These are phyloP conservation scores for Popillia japonica DNA, from an alignment of 1,140 invertebrate species.

Conservation along the genomic window DNA sequence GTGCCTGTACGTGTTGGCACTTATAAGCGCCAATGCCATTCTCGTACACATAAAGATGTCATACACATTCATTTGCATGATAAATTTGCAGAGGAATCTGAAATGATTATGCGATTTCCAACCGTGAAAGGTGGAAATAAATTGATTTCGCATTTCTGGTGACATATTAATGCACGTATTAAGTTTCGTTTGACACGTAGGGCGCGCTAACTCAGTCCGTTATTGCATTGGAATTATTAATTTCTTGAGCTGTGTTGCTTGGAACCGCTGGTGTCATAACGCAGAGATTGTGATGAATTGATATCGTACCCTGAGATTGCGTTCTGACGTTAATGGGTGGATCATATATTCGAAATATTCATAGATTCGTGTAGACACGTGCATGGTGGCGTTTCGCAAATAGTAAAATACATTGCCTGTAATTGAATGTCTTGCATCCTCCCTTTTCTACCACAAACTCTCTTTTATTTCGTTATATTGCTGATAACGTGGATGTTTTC, in stretches of 20 bases:
- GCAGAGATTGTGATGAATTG: conserved; percentile 48
- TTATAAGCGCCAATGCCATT: not conserved
- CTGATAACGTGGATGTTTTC: not conserved
- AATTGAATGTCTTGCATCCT: conserved; percentile 15
- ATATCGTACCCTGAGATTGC: conserved; percentile 50
- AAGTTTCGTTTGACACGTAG: conserved; percentile 55
- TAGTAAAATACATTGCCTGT: conserved; percentile 1
- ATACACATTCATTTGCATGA: conserved; percentile 57
- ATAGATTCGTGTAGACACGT: conserved; percentile 6
- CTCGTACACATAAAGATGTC: conserved; percentile 42
- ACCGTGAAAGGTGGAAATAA: conserved; percentile 58
- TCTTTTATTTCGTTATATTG: no score
- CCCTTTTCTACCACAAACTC: no score
- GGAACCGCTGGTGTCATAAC: conserved; percentile 48
- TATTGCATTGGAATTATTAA: conserved; percentile 45
- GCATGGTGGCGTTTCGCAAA: conserved; percentile 27
- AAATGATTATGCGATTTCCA: conserved; percentile 58
- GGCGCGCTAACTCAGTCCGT: conserved; percentile 46
- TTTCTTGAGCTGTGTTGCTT: conserved; percentile 46
- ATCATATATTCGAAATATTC: conserved; percentile 47
- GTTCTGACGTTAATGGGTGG: conserved; percentile 53
- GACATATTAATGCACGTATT: conserved; percentile 61
- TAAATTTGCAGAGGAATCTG: conserved; percentile 53
- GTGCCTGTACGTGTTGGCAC: not conserved
- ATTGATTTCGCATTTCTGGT: conserved; percentile 59